Conservation (phyloP, 2,888 invertebrate genomes). For the Panzeria rudis region DNA sequence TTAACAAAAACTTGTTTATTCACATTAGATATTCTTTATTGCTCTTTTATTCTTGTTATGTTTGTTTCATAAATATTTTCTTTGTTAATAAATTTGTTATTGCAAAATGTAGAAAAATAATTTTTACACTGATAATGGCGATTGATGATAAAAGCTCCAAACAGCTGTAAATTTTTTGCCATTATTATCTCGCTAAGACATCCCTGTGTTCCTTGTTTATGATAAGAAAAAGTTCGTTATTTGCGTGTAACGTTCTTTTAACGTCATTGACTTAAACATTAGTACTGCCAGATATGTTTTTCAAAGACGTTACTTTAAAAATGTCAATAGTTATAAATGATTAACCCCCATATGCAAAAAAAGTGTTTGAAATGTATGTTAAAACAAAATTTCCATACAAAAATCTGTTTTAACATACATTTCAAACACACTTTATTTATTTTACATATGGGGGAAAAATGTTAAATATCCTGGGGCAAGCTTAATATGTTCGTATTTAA, state of each 20-base stretch:
- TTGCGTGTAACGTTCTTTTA: not conserved
- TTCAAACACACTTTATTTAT: too few relatives aligned
- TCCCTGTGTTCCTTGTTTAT: constrained; percentile 3
- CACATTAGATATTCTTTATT: constrained; percentile 20
- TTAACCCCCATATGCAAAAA: too few relatives aligned
- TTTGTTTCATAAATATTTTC: constrained; percentile 12
- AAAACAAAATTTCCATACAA: too few relatives aligned
- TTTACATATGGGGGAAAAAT: too few relatives aligned
- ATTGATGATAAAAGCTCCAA: constrained; percentile 51
- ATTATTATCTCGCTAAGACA: not conserved
- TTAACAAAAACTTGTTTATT: constrained; percentile 37
- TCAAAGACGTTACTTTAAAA: too few relatives aligned
- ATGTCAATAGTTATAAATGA: too few relatives aligned
- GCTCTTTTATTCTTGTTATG: not conserved
- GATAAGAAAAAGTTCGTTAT: not conserved
- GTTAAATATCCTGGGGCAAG: too few relatives aligned
- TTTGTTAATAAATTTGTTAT: constrained; percentile 18
- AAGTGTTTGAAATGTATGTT: too few relatives aligned
- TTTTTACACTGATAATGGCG: constrained; percentile 46
- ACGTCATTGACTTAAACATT: not conserved
- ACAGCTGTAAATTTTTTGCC: constrained; percentile 60
- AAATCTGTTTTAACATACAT: too few relatives aligned
- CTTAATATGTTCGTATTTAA: too few relatives aligned
- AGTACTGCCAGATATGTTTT: not conserved
- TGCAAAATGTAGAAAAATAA: constrained; percentile 35